These are phyloP conservation scores for Microctonus aethiopoides DNA, from an alignment of 2,888 invertebrate species.

Conservation along the genomic window DNA sequence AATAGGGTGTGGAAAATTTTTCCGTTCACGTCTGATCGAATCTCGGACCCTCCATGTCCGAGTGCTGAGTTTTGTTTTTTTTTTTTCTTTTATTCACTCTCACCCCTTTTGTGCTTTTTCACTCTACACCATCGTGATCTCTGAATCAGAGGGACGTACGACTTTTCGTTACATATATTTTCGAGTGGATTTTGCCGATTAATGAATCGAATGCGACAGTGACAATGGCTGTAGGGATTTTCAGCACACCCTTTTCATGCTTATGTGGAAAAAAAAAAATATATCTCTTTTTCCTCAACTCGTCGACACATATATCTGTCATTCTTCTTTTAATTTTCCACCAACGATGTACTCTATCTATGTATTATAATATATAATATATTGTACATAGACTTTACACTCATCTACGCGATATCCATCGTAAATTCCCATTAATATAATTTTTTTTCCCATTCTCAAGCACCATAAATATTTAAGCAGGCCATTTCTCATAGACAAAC, in stretches of 20 bases:
- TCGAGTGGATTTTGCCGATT: constrained; percentile 39
- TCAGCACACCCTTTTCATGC: constrained; percentile 34
- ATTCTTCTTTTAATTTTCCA: constrained; percentile 41
- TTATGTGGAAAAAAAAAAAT: constrained; percentile 10
- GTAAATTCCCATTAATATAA: constrained; percentile 57
- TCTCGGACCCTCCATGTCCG: constrained; percentile 22
- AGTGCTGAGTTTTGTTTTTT: not conserved
- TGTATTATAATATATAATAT: too few relatives aligned
- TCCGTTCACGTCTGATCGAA: constrained; percentile 32
- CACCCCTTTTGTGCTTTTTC: constrained; percentile 30
- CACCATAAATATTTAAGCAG: constrained; percentile 58
- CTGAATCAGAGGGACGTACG: not conserved
- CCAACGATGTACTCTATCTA: too few relatives aligned
- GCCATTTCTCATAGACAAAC: constrained; percentile 54
- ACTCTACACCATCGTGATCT: not conserved
- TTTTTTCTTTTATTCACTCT: constrained; percentile 18
- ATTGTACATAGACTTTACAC: not conserved
- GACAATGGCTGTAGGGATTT: constrained; percentile 17
- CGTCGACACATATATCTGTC: constrained; percentile 34
- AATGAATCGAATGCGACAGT: constrained; percentile 46
- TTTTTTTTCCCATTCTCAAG: constrained; percentile 35
- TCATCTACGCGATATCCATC: constrained; percentile 38
- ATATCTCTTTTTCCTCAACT: not conserved
- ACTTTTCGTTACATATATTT: constrained; percentile 18
- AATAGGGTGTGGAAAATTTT: constrained; percentile 24